Evolutionary conservation across 2,113 vertebrate species (phyloP), one percentile per base, ranked within the genome.

Genomic region (Todiramphus chloris): DNA sequence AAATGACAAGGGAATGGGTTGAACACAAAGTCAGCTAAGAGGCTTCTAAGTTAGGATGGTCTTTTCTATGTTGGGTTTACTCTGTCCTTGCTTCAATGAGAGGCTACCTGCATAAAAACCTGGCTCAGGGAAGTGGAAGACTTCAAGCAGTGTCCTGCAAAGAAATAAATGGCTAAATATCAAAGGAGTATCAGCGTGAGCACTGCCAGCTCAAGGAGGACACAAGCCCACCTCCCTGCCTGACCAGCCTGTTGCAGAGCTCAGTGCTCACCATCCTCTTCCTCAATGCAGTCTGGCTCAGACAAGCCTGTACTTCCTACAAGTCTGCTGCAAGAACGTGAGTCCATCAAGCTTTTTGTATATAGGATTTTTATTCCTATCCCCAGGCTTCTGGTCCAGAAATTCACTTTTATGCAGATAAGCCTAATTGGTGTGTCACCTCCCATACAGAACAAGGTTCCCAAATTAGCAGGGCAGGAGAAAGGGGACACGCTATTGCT

Each of bases 221-320:
- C 55, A 33, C 31, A 28, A 91, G 39, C 5, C 16, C 72, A 55
- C 31, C 23, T 24, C 66, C 27, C 55, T 56, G 12, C 24, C 56
- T 28, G 37, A 28, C 2, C 77, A 50, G 50, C 15, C 11, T 15
- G 2, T 9, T 5, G 33, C 59, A 50, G 19, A 60, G 46, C 20
- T 39, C 33, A 23, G 16, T 6, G n/a, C 37, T 74, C 51, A 23
- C 35, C 80, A 30, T 46, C 79, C 28, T 88, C 63, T 8, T 68
- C 44, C 70, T 78, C 80, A n/a, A 7, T 3, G 0, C 31, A 27
- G 33, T 39, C n/a, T 58, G 88, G 66, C 58, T 91, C 82, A 63
- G 17, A 6, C 2, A 0, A 86, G 51, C 13, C 14, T 67, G 21
- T 17, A 3, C 8, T 55, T 43, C 63, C 63, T 10, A 0, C 1